phyloP scores from a whole-genome alignment of 2,797 vertebrate species.

The Enteromius trimaculatus region DNA sequence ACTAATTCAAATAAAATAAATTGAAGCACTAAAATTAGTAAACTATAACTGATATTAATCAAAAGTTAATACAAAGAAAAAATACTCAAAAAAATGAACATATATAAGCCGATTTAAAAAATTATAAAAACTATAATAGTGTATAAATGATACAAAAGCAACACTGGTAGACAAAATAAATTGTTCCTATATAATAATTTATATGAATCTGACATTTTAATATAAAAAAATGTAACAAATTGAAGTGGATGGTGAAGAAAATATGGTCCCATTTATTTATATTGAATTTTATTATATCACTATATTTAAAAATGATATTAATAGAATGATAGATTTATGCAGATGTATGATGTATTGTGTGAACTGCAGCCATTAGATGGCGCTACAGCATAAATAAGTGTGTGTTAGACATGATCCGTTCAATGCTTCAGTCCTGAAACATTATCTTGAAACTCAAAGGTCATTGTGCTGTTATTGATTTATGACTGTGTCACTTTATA shows the following conservation, averaged over 20 bases:
- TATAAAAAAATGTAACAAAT: neutral
- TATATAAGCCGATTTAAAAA: neutral
- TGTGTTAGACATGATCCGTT: neutral
- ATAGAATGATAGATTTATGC: neutral
- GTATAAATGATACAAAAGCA: neutral
- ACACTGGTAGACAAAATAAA: neutral
- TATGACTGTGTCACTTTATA: slow-evolving; percentile 32
- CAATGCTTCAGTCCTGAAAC: neutral
- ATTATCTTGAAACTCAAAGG: no score
- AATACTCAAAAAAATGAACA: neutral
- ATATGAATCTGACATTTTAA: neutral
- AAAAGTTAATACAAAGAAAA: neutral
- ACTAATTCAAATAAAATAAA: neutral
- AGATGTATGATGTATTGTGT: neutral
- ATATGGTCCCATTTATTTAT: neutral
- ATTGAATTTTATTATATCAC: neutral
- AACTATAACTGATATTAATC: neutral
- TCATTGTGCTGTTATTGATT: neutral
- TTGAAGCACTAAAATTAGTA: neutral
- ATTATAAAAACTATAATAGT: neutral
- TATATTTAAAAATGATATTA: neutral
- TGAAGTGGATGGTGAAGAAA: no score
- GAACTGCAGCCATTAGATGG: neutral
- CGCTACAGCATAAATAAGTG: neutral
- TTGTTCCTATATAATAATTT: neutral